These are phyloP conservation scores for Tryphoninae sp. DNA, from an alignment of 2,888 invertebrate species.

Conservation along the genomic window DNA sequence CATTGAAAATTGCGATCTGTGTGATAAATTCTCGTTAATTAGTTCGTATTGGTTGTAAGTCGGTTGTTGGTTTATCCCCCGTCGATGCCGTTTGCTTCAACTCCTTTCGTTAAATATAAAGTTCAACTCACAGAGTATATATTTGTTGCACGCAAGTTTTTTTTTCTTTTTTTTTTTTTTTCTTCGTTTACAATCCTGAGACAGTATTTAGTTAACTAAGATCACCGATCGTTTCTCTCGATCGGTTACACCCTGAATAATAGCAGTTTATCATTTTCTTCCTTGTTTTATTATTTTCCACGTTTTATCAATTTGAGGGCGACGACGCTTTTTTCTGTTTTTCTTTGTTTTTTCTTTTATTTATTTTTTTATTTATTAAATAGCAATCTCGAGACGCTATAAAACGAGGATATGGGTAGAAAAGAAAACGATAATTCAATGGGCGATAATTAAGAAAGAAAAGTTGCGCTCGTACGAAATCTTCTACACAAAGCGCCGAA, in stretches of 20 bases:
- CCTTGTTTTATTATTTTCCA: slow-evolving; percentile 11
- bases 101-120: slow-evolving; percentile 52
- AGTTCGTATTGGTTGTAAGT: slow-evolving; percentile 34
- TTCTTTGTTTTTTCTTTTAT: background rate
- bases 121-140: slow-evolving; percentile 57
- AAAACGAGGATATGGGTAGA: slow-evolving; percentile 27
- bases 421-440: slow-evolving; percentile 16
- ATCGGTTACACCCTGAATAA: slow-evolving; percentile 57
- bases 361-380: slow-evolving; percentile 18
- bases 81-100: slow-evolving; percentile 58
- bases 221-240: slow-evolving; percentile 36
- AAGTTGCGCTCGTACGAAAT: slow-evolving; percentile 58
- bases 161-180: background rate
- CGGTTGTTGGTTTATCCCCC: slow-evolving; percentile 5
- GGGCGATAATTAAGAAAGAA: background rate
- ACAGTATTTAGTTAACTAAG: slow-evolving; percentile 60
- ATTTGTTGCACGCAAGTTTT: slow-evolving; percentile 55
- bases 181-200: slow-evolving; percentile 61
- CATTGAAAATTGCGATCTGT: slow-evolving; percentile 68
- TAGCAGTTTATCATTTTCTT: slow-evolving; percentile 36
- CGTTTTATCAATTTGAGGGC: slow-evolving; percentile 36
- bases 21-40: slow-evolving; percentile 60
- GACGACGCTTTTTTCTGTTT: slow-evolving; percentile 21
- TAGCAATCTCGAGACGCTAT: slow-evolving; percentile 42
- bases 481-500: slow-evolving; percentile 43